phyloP scores from a whole-genome alignment of 2,888 invertebrate genomes.

The Drosophila affinis region DNA sequence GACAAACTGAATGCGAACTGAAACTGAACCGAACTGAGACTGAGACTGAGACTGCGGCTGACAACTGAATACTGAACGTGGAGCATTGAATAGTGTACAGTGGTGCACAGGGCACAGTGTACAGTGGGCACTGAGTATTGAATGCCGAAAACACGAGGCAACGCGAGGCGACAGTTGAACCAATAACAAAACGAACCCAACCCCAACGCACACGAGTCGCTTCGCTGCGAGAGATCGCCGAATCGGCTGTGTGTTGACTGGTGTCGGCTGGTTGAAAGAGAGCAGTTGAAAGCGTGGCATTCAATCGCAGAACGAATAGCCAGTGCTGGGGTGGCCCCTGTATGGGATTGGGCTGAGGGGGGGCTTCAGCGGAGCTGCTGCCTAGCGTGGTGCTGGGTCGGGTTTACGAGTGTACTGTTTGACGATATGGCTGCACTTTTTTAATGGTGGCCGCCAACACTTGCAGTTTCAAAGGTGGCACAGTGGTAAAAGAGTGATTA shows the following conservation, averaged over 20 bases:
- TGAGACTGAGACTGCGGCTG: constrained; percentile 54
- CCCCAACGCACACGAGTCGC: constrained; percentile 30
- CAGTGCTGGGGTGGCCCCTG: constrained; percentile 18
- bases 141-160: constrained; percentile 13
- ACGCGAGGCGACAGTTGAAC: constrained; percentile 46
- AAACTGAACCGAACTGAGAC: constrained; percentile 58
- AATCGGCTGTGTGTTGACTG: constrained; percentile 31
- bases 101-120: not conserved
- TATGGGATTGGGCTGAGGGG: constrained; percentile 18
- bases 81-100: not conserved
- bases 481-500: constrained; percentile 36
- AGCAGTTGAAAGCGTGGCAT: constrained; percentile 29
- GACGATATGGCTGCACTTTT: constrained; percentile 47
- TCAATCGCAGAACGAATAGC: constrained; percentile 22
- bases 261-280: constrained; percentile 50
- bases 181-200: constrained; percentile 65
- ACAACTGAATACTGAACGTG: constrained; percentile 27
- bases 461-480: constrained; percentile 62
- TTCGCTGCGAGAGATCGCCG: constrained; percentile 52
- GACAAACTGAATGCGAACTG: constrained; percentile 72
- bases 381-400: constrained; percentile 22
- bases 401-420: constrained; percentile 39
- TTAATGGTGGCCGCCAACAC: constrained; percentile 60
- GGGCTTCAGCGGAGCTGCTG: constrained; percentile 20
- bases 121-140: constrained; percentile 23